phyloP scores from a whole-genome alignment of 2,113 vertebrate genomes.

The Myanophis thanlyinensis region DNA sequence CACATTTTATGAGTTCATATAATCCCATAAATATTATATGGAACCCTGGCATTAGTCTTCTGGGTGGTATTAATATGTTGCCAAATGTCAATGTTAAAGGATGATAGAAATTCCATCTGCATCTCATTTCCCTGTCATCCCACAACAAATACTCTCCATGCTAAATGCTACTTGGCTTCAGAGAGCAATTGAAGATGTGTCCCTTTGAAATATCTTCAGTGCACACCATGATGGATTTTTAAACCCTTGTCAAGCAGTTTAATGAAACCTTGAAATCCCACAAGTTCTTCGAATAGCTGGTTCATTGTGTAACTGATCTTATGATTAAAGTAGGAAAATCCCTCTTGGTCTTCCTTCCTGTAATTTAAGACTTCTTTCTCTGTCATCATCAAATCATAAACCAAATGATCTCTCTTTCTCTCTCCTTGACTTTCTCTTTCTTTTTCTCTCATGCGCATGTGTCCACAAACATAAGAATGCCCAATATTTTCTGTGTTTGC shows the following conservation, averaged over 20 bases:
- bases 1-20: background rate
- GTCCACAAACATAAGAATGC: background rate
- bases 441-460: background rate
- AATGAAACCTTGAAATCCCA: background rate
- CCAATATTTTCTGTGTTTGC: background rate
- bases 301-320: background rate
- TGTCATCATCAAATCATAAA: background rate
- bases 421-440: background rate
- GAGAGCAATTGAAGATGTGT: background rate
- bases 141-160: background rate
- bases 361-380: background rate
- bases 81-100: background rate
- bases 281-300: background rate
- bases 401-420: background rate
- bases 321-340: background rate
- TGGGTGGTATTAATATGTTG: background rate
- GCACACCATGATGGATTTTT: background rate
- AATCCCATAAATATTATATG: background rate
- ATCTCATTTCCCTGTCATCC: background rate
- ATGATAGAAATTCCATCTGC: background rate
- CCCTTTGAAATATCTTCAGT: background rate
- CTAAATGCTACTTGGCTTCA: background rate
- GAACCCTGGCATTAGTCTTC: background rate
- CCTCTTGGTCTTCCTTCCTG: background rate
- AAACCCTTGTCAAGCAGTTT: background rate